Base-by-base conservation (phyloP, 1,140 invertebrate species). In the Pentalonia nigronervosa region DNA sequence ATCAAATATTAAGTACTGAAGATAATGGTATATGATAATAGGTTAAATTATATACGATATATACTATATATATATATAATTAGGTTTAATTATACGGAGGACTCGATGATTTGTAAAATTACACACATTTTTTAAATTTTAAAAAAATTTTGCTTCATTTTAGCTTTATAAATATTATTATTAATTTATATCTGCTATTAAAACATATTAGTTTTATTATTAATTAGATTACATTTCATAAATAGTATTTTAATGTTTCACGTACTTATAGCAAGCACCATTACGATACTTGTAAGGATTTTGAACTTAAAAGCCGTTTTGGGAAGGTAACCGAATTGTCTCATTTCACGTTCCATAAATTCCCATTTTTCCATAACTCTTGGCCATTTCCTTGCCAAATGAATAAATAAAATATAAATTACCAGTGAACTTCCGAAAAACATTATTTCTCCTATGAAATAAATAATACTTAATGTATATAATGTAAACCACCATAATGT, bases 351-450 rank as follows among this genome's bases (percentile, higher is more conserved):
- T 94, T 96, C 96, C 84, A 96, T 94, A n/a, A 95, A 95, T 93
- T 95, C 95, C 96, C 96, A 96, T 23, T 95, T 95, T 20, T 95
- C 60, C 36, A 95, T 95, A 3, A 96, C 94, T 23, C 94, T 94
- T 36, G 96, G 95, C 96, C 96, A 96, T 30, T 95, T 94, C 45
- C 94, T 95, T 0, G 96, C 96, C 41, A 96, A 94, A 60, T 94
- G 95, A 20, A 96, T 94, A 47, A 96, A 96, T 50, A 96, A 56
- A 50, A 94, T 83, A 21, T 94, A 94, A 88, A 94, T 93, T 21
- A 94, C 67, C 17, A 93, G 88, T 23, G 94, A 94, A 81, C 93
- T 93, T 23, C 90, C 93, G 21, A 93, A 94, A 93, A 94, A 94
- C 53, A 94, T 83, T 81, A 94, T 87, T 48, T 94, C 94, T 36